phyloP scores from a whole-genome alignment of 2,888 invertebrate species.

The Tipula vernalis region DNA sequence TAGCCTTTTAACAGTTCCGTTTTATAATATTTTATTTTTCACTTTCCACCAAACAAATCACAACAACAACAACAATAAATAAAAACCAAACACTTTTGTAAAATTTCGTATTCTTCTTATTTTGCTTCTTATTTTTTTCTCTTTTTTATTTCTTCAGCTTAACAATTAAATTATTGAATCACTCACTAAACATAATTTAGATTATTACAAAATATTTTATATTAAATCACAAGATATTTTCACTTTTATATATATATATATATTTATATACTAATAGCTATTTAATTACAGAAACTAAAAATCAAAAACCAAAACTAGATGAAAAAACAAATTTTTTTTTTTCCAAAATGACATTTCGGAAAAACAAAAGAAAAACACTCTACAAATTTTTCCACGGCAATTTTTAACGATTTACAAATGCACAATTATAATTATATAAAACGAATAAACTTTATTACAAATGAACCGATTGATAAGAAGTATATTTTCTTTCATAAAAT shows the following conservation, averaged over 20 bases:
- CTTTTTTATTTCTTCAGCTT: not conserved
- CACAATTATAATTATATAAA: not conserved
- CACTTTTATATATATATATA: not conserved
- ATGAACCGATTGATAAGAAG: not conserved
- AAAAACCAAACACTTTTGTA: not conserved
- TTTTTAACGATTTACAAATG: not conserved
- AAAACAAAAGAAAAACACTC: not conserved
- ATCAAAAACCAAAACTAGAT: not conserved
- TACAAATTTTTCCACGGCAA: not conserved
- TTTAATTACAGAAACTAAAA: not conserved
- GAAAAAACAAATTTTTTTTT: not conserved
- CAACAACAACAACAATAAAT: not conserved
- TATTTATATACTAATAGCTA: too few species aligned
- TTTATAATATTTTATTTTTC: not conserved
- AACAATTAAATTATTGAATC: not conserved
- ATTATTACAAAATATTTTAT: not conserved
- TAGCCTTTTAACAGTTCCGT: not conserved
- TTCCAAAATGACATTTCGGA: not conserved
- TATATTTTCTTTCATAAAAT: not conserved
- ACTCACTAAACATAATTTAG: not conserved
- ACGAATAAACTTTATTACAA: not conserved
- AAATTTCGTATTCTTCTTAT: not conserved
- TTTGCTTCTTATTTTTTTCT: not conserved
- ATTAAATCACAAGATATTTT: not conserved
- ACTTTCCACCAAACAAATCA: not conserved